Evolutionary conservation across 2,888 invertebrate species (phyloP).

Genomic region (Hyposoter didymator): DNA sequence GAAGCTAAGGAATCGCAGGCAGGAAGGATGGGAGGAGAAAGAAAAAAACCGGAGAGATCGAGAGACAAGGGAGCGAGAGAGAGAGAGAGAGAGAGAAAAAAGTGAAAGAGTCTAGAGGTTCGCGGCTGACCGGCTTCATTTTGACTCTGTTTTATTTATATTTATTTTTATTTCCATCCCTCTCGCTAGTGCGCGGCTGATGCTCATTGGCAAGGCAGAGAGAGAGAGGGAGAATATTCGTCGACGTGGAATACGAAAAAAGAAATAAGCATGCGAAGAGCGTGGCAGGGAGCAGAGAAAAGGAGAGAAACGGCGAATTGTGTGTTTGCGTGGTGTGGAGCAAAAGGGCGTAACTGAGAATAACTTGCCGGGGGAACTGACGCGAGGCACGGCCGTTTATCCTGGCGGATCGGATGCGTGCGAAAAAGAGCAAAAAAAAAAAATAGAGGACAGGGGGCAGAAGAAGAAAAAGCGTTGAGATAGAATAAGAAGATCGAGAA

Average conservation of each 20-base stretch:
- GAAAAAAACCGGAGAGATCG: not conserved
- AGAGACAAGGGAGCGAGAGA: not conserved
- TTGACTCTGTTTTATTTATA: slow-evolving; percentile 18
- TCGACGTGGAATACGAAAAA: slow-evolving; percentile 27
- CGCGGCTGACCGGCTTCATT: slow-evolving; percentile 24
- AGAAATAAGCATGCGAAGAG: not conserved
- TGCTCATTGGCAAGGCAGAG: slow-evolving; percentile 19
- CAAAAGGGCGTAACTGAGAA: slow-evolving; percentile 18
- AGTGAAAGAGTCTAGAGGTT: not conserved
- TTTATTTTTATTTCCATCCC: slow-evolving; percentile 8
- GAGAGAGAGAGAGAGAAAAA: not conserved
- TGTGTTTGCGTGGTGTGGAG: not conserved
- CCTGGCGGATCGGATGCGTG: not conserved
- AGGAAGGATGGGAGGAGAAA: not conserved
- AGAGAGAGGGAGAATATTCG: slow-evolving; percentile 17
- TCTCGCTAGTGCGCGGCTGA: slow-evolving; percentile 2
- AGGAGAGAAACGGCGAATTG: slow-evolving; percentile 20
- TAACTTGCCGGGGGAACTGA: not conserved
- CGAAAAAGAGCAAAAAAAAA: not conserved
- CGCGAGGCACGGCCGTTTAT: not conserved
- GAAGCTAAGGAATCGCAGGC: slow-evolving; percentile 21
- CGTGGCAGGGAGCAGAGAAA: slow-evolving; percentile 17
- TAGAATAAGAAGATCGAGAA: slow-evolving; percentile 32
- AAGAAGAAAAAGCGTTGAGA: slow-evolving; percentile 30
- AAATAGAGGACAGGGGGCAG: not conserved